These are phyloP conservation scores for Drosophila baimaii DNA, from an alignment of 1,140 invertebrate species.

Conservation along the genomic window DNA sequence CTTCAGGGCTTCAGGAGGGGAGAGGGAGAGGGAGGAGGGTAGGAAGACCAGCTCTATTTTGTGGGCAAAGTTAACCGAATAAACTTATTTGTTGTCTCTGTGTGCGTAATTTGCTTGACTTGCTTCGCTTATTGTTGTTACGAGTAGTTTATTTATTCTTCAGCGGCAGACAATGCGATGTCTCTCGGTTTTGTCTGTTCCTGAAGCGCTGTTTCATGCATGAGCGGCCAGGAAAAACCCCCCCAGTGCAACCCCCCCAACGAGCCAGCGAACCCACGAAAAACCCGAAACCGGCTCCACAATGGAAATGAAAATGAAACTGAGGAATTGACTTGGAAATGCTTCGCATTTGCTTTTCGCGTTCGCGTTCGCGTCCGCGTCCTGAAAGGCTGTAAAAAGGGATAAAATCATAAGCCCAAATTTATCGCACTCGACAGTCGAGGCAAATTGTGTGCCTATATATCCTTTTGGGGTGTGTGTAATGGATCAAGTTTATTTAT, in stretches of 20 bases:
- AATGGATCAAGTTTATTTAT: slow-evolving; percentile 82
- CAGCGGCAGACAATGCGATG: slow-evolving; percentile 56
- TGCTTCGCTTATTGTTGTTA: slow-evolving; percentile 48
- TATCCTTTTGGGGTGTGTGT: slow-evolving; percentile 40
- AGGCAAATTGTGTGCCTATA: slow-evolving; percentile 64
- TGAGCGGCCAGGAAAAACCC: slow-evolving; percentile 65
- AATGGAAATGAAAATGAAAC: slow-evolving; percentile 63
- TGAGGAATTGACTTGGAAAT: slow-evolving; percentile 62
- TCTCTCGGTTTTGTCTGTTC: slow-evolving; percentile 47
- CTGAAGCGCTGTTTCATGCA: slow-evolving; percentile 74
- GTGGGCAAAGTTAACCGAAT: slow-evolving; percentile 46
- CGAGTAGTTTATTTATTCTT: slow-evolving; percentile 60
- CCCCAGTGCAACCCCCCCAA: slow-evolving; percentile 25
- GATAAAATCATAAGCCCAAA: slow-evolving; percentile 81
- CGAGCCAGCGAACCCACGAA: background rate
- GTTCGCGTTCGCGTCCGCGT: slow-evolving; percentile 4
- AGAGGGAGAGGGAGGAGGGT: too few species aligned
- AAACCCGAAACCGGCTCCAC: slow-evolving; percentile 9
- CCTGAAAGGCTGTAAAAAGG: slow-evolving; percentile 62
- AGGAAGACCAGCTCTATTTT: slow-evolving; percentile 9
- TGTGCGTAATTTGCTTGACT: slow-evolving; percentile 48
- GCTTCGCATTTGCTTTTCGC: slow-evolving; percentile 14
- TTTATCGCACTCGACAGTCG: slow-evolving; percentile 73
- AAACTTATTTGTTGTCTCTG: slow-evolving; percentile 55
- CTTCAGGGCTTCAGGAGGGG: too few species aligned